Evolutionary conservation across 1,140 invertebrate species (phyloP), one percentile per base, ranked within the genome.

Genomic region (Lordiphosa mommai): DNA sequence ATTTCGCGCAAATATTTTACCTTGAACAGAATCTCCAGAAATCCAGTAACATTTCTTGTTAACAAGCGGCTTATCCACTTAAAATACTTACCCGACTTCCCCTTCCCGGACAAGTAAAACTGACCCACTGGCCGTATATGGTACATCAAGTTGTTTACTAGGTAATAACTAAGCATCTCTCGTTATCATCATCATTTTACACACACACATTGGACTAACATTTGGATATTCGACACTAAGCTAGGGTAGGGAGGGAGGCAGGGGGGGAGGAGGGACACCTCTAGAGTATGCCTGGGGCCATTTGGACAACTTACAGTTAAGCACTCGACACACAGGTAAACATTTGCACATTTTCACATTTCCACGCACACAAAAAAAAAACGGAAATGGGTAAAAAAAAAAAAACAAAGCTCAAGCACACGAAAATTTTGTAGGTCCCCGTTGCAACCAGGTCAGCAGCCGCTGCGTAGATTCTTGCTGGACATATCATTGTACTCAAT

Each of bases 401-500:
- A 43, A 27, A 23, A 46, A 52, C 8, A 37, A 47, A 55, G 17
- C 27, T 34, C 34, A 20, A 53, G 5, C 37, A 30, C 16, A 40
- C 16, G 29, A 43, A 20, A 27, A 20, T 10, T 10, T 43, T 7
- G 20, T 43, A 23, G 40, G 20, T 41, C 27, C 33, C 60, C 13
- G 34, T 20, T 40, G 20, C 20, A 23, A 23, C 20, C 27, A 47
- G 23, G 77, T 84, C 77, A 84, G 88, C 86, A 89, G 61, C 80
- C 89, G 64, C 90, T 91, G 16, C 91, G 89, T 36, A 92, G 66
- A 51, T 90, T 91, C 57, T 90, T 91, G 53, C 92, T 93, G 4
- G 93, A 94, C 44, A 94, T 92, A 36, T 93, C 92, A 67, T 94
- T 94, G 57, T 91, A 91, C 68, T 94, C 93, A 1, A 93, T 91